Percentiles rank a stretch among this genome's conserved stretches.
Evolutionary conservation across 2,113 vertebrate genomes (phyloP).

Genomic region (Pluvialis apricaria): DNA sequence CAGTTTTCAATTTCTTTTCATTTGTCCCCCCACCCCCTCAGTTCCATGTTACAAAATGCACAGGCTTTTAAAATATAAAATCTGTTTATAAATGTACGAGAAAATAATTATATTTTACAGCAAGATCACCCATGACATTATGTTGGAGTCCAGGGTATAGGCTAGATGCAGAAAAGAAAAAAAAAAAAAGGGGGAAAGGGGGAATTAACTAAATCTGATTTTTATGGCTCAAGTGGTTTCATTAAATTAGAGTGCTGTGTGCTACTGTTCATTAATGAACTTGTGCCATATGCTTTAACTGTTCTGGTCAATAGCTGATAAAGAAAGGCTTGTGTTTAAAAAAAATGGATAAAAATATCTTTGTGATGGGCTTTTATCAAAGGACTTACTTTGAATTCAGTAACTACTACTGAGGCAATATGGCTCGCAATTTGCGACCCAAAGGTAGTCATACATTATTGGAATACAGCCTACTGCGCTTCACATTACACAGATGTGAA

Average conservation of each 20-base stretch:
- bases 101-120: constrained; percentile 63
- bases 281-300: constrained; percentile 92
- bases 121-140: constrained; percentile 68
- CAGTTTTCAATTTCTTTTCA: not conserved
- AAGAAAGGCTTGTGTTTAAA: constrained; percentile 74
- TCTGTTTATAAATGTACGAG: constrained; percentile 55
- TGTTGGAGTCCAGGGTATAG: constrained; percentile 67
- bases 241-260: constrained; percentile 93
- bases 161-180: constrained; percentile 64
- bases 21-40: not conserved
- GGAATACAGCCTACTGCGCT: constrained; percentile 86
- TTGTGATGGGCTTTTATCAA: constrained; percentile 83
- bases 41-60: not conserved
- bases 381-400: constrained; percentile 84
- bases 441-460: constrained; percentile 88
- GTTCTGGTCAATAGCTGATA: constrained; percentile 86
- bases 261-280: constrained; percentile 94
- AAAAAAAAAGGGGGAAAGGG: constrained; percentile 56
- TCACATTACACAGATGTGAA: constrained; percentile 89
- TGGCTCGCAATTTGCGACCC: constrained; percentile 85
- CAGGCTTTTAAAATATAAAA: constrained; percentile 32
- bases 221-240: constrained; percentile 97
- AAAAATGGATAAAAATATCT: constrained; percentile 83
- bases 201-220: constrained; percentile 84
- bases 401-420: constrained; percentile 85